Conservation (phyloP, 1,140 invertebrate genomes). For the Homarus americanus region DNA sequence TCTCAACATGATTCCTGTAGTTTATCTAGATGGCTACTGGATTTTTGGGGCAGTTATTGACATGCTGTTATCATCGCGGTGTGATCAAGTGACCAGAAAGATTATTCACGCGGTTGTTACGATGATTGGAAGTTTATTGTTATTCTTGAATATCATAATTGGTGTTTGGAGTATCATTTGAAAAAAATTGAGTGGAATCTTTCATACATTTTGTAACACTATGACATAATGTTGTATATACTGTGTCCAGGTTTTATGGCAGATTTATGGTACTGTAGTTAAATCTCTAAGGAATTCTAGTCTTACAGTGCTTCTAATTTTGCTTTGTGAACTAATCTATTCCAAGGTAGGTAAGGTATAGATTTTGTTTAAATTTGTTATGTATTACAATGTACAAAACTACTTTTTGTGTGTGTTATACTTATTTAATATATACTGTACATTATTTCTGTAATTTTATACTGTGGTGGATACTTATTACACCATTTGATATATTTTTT, state of each 20-base stretch:
- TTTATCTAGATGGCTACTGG: slow-evolving; percentile 94
- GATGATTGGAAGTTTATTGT: slow-evolving; percentile 34
- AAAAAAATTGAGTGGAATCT: background rate
- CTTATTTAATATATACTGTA: background rate
- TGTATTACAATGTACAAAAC: background rate
- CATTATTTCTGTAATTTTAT: background rate
- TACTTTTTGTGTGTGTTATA: background rate
- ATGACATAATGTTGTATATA: background rate
- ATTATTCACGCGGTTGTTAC: slow-evolving; percentile 42
- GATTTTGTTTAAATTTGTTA: background rate
- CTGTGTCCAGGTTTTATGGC: background rate
- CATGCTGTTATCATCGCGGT: slow-evolving; percentile 79
- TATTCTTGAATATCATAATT: slow-evolving; percentile 53
- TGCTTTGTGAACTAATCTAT: background rate
- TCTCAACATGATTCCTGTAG: slow-evolving; percentile 95
- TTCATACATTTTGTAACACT: background rate
- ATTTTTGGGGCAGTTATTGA: slow-evolving; percentile 84
- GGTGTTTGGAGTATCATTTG: slow-evolving; percentile 55
- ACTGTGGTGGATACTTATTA: background rate
- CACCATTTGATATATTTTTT: background rate
- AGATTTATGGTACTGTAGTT: background rate
- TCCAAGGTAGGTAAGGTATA: background rate
- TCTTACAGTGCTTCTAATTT: background rate
- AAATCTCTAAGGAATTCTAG: background rate
- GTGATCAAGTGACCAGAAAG: slow-evolving; percentile 64